These are phyloP conservation scores for Paralinhomoeus sp. DNA, from an alignment of 2,888 invertebrate genomes.

Conservation along the genomic window DNA sequence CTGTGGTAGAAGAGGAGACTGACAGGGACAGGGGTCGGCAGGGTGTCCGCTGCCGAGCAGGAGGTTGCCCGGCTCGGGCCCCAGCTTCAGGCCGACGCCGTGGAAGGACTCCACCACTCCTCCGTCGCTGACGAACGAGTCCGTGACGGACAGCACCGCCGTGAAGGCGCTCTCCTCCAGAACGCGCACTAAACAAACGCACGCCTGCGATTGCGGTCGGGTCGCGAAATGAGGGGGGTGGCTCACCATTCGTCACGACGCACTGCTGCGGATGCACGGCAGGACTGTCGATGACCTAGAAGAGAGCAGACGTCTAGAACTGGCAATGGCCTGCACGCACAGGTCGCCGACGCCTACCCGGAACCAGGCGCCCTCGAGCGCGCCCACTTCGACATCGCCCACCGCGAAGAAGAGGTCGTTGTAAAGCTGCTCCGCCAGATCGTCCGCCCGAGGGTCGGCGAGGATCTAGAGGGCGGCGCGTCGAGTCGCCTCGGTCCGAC, in stretches of 20 bases:
- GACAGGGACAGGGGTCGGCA: slow-evolving; percentile 20
- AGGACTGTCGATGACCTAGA: slow-evolving; percentile 17
- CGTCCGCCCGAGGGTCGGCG: slow-evolving; percentile 16
- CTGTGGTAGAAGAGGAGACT: too few species aligned
- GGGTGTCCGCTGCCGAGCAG: slow-evolving; percentile 18
- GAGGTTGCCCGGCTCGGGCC: slow-evolving; percentile 20
- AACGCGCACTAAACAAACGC: too few species aligned
- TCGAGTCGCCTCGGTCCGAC: neutral
- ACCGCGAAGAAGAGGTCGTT: slow-evolving; percentile 16
- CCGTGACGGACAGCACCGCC: too few species aligned
- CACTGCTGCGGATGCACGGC: slow-evolving; percentile 18
- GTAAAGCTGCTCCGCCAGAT: slow-evolving; percentile 18
- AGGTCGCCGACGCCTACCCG: slow-evolving; percentile 8
- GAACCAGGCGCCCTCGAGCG: slow-evolving; percentile 20
- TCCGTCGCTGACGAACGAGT: too few species aligned
- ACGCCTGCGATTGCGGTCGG: neutral
- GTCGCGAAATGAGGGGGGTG: neutral
- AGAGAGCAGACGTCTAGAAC: neutral
- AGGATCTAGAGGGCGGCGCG: slow-evolving; percentile 11
- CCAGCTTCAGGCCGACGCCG: slow-evolving; percentile 17
- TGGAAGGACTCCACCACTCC: too few species aligned
- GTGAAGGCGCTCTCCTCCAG: too few species aligned
- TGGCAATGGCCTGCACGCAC: neutral
- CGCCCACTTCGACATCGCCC: slow-evolving; percentile 17
- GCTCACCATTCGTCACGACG: slow-evolving; percentile 15